Evolutionary conservation across 2,888 invertebrate genomes (phyloP).

Genomic region (Ormyrus rosae): DNA sequence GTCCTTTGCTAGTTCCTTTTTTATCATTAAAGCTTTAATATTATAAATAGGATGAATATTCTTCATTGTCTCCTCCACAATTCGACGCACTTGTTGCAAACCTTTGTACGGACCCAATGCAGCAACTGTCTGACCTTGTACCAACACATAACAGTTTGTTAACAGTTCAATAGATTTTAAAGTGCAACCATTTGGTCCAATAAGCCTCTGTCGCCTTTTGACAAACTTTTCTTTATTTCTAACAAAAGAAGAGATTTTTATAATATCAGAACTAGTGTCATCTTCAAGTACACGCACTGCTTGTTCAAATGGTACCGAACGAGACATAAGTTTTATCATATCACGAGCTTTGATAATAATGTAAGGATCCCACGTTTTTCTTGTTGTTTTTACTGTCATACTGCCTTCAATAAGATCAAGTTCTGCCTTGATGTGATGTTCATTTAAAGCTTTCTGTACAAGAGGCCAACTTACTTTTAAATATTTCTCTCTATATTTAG

Average conservation of each 20-base stretch:
- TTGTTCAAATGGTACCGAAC: conserved; percentile 98
- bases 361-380: conserved; percentile 99
- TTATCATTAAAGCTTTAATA: conserved; percentile 98
- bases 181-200: conserved; percentile 99
- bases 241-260: conserved; percentile 95
- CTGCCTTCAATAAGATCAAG: conserved; percentile 95
- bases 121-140: conserved; percentile 98
- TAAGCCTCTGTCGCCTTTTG: conserved; percentile 93
- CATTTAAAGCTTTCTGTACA: conserved; percentile 89
- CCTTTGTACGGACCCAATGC: conserved; percentile 98
- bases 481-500: conserved; percentile 97
- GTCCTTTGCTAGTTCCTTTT: conserved; percentile 95
- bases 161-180: conserved; percentile 97
- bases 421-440: conserved; percentile 89
- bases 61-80: conserved; percentile 98
- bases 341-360: conserved; percentile 97
- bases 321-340: conserved; percentile 93
- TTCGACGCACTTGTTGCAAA: conserved; percentile 85
- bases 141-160: conserved; percentile 96
- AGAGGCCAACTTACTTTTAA: conserved; percentile 96
- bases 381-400: conserved; percentile 94
- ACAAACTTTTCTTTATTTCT: conserved; percentile 95
- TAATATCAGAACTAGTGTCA: conserved; percentile 94
- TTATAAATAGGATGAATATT: conserved; percentile 99
- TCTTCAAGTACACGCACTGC: conserved; percentile 92